Evolutionary conservation across 2,113 vertebrate genomes (phyloP), one percentile per base, ranked within the genome.

Genomic region (Lophura nycthemera): DNA sequence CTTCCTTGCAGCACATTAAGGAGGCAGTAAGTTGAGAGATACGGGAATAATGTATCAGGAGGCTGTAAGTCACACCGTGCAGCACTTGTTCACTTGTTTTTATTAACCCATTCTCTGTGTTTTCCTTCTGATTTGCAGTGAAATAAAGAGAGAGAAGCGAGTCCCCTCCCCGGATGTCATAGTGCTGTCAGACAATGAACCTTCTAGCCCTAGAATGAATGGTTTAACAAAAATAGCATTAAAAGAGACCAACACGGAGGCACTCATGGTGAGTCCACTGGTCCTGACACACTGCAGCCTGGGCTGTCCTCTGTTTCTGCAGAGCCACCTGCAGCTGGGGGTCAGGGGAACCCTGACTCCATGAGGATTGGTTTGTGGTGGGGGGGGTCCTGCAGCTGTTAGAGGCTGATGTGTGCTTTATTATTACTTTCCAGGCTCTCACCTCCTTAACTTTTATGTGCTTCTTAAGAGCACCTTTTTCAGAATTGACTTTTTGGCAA

Each of bases 151-250:
- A 13, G 99, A 99, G 66, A 97, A 96, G 64, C 97, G 98, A 74
- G 98, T 98, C 0, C 98, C 98, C 0, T 99, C 99, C 0, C 99
- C 99, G 0, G 99, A 99, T 17, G 98, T 99, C 43, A 99, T 99
- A 6, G 98, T 99, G 88, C 95, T 99, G 36, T 99, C 99, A 0
- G 99, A 99, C 97, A 99, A 98, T 2, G 99, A 99, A 77, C 98
- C 99, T 10, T 97, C 98, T 21, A 99, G 99, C 96, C 99, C 99
- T 0, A 88, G 98, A 24, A 98, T 99, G 97, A 99, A 99, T 25
- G 99, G 99, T 10, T 94, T 99, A 85, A 98, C 97, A 9, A 98
- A 98, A 92, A 97, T 97, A 81, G 32, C 93, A 11, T 94, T 98
- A 76, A 98, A 97, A 47, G 99, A 99, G 97, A 97, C 98, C 13